Evolutionary conservation across 2,113 vertebrate species (phyloP), one percentile per base, ranked within the genome.

Genomic region (Cavia porcellus): DNA sequence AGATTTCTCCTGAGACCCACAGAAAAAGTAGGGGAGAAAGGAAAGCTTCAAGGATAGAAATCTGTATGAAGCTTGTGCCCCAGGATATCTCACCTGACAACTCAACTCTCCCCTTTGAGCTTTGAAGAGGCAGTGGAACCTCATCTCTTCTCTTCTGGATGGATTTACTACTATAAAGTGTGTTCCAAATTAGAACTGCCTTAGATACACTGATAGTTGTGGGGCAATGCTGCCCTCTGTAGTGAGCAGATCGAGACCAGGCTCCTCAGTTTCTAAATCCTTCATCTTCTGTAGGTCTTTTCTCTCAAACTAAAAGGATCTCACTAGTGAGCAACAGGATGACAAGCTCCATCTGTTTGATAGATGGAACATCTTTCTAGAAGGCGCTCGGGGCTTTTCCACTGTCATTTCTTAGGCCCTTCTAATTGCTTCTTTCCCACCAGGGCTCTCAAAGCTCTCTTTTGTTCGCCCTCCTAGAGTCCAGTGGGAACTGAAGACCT

Each of bases 141-240:
- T 81, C 45, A 77, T 30, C 75, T 45, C 84, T 89, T 80, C 86
- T 13, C 42, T 75, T 90, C 94, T 90, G 25, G 85, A 89, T 92
- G 32, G 13, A 66, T 92, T 88, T 91, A 68, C 28, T 96, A 4
- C 87, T 86, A 81, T 68, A 81, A 68, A 38, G 1, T 81, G 13
- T 84, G 8, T n/a, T 81, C 32, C 35, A 93, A n/a, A 77, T 45
- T 32, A 20, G 68, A 3, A 42, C 3, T 25, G 1, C 47, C 30
- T 68, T 72, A 84, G 38, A 92, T 47, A 89, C 57, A 87, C 74
- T 81, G 3, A 42, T 64, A 61, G 85, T 92, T 77, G 42, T 86
- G 66, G 7, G 30, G 38, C 79, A 90, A 59, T 4, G 52, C 11
- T 75, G 17, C 32, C 42, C 35, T 50, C 4, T 81, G 57, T 50